Conservation (phyloP, 2,888 invertebrate species). For the Drosophila emarginata region DNA sequence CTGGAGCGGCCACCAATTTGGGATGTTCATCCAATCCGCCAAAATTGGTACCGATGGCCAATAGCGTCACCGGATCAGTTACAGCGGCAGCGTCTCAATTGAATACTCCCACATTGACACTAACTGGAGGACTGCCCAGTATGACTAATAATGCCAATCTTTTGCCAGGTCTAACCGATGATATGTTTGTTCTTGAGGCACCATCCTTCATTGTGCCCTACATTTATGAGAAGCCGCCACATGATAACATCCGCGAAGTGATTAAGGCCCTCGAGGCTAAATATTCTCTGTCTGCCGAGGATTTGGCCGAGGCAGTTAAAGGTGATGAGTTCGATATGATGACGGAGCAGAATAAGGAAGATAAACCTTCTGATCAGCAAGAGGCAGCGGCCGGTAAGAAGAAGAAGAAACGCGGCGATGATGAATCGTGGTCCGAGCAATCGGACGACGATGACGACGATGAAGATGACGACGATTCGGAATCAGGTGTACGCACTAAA, state of each 20-base stretch:
- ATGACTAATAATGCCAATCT: constrained; percentile 85
- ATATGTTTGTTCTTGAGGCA: constrained; percentile 96
- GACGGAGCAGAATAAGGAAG: constrained; percentile 82
- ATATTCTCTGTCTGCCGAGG: constrained; percentile 82
- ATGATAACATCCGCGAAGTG: constrained; percentile 89
- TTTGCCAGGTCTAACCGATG: constrained; percentile 92
- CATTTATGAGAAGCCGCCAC: constrained; percentile 94
- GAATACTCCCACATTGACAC: constrained; percentile 64
- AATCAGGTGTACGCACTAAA: constrained; percentile 83
- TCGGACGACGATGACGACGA: constrained; percentile 84
- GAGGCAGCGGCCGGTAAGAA: constrained; percentile 60
- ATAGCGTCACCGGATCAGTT: neutral
- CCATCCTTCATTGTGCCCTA: constrained; percentile 97
- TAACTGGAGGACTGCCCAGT: constrained; percentile 62
- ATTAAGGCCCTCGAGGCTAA: constrained; percentile 86
- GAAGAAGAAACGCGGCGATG: constrained; percentile 83
- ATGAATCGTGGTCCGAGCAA: constrained; percentile 85
- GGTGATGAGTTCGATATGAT: constrained; percentile 84
- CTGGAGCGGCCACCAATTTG: constrained; percentile 86
- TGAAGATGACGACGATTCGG: constrained; percentile 83
- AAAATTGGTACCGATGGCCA: constrained; percentile 62
- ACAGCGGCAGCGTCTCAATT: constrained; percentile 29
- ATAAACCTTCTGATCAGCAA: constrained; percentile 68
- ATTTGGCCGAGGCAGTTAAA: constrained; percentile 85
- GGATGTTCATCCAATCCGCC: constrained; percentile 74